Percentiles rank a stretch among this genome's conserved stretches.
Conservation (phyloP, 2,888 invertebrate species). For the Iphiclides podalirius region DNA sequence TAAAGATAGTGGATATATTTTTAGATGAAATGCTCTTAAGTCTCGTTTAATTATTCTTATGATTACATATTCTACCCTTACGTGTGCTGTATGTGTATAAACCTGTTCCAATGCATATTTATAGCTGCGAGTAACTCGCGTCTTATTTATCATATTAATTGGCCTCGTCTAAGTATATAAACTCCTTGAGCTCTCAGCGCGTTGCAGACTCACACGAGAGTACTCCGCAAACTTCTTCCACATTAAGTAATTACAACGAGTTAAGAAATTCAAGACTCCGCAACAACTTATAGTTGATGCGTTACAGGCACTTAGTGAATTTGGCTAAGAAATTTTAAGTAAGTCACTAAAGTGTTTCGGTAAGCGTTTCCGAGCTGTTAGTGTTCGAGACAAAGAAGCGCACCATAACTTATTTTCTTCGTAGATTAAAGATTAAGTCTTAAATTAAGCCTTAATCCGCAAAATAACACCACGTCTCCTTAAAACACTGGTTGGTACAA, state of each 20-base stretch:
- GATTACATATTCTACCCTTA: not conserved
- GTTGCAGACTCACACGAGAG: slow-evolving; percentile 35
- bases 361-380: slow-evolving; percentile 10
- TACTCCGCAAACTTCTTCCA: slow-evolving; percentile 42
- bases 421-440: slow-evolving; percentile 5
- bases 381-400: slow-evolving; percentile 1
- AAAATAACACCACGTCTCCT: too few relatives aligned
- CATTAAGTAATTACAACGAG: slow-evolving; percentile 56
- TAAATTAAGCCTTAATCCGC: too few relatives aligned
- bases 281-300: slow-evolving; percentile 39
- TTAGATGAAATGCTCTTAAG: too few relatives aligned
- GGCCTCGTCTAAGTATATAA: slow-evolving; percentile 32
- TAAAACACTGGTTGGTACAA: too few relatives aligned
- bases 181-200: slow-evolving; percentile 26
- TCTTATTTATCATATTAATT: slow-evolving; percentile 21
- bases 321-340: slow-evolving; percentile 39
- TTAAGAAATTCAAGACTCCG: slow-evolving; percentile 52
- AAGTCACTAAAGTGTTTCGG: slow-evolving; percentile 14
- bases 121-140: slow-evolving; percentile 1
- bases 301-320: slow-evolving; percentile 51
- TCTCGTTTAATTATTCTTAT: too few relatives aligned
- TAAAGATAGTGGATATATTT: too few relatives aligned
- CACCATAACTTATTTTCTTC: not conserved
- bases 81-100: not conserved
- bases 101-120: slow-evolving; percentile 2